Conservation (phyloP, 2,888 invertebrate species). For the Ennomos fuscantarius region DNA sequence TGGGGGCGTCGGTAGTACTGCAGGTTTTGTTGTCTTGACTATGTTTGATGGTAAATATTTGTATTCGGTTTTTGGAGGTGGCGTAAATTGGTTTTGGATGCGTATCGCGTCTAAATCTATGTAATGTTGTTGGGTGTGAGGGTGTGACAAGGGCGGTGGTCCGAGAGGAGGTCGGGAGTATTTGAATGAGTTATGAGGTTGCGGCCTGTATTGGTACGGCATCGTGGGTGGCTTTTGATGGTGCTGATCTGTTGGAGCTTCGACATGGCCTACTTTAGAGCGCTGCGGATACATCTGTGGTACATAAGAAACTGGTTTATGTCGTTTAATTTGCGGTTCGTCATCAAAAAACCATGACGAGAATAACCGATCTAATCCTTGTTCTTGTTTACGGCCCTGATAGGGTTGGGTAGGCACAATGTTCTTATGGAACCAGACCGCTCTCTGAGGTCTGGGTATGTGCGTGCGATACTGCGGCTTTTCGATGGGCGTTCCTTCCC, state of each 20-base stretch:
- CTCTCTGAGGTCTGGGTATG: constrained; percentile 58
- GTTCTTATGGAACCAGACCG: constrained; percentile 74
- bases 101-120: constrained; percentile 45
- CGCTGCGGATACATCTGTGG: constrained; percentile 52
- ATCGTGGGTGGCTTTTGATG: constrained; percentile 60
- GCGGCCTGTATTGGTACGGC: constrained; percentile 62
- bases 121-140: constrained; percentile 55
- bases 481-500: constrained; percentile 69
- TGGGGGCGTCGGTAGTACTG: constrained; percentile 65
- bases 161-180: constrained; percentile 56
- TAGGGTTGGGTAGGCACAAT: constrained; percentile 56
- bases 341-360: constrained; percentile 71
- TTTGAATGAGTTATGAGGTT: constrained; percentile 47
- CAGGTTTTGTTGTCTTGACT: constrained; percentile 65
- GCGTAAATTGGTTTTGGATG: constrained; percentile 13
- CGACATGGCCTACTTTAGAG: constrained; percentile 62
- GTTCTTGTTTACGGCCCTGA: constrained; percentile 54
- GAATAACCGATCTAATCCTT: constrained; percentile 71
- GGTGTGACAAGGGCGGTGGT: constrained; percentile 49
- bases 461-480: constrained; percentile 47
- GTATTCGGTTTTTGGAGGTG: constrained; percentile 50
- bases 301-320: constrained; percentile 51
- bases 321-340: constrained; percentile 51
- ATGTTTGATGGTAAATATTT: constrained; percentile 56
- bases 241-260: constrained; percentile 52